Evolutionary conservation across 2,797 vertebrate species (phyloP), one percentile per base, ranked within the genome.

Genomic region (Enteromius radiatus): DNA sequence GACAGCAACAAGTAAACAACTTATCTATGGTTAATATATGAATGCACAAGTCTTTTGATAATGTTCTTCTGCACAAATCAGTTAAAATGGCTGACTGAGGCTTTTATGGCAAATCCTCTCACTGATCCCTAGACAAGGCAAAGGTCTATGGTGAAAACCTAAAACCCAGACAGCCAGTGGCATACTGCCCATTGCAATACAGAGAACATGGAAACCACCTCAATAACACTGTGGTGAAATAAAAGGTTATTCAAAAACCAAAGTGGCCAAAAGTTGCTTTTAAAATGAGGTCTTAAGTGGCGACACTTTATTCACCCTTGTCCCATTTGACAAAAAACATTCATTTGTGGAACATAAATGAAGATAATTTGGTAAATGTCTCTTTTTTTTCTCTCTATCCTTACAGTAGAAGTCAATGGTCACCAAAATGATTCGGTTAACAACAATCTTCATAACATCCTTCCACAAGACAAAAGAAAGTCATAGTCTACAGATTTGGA

Each of bases 1-100:
- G 3, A 61, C 80, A 67, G n/a, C 64, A 68, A 15, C 11, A 15
- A 68, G 36, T 31, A 68, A 68, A 82, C 64, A 52, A 77, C 64
- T n/a, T 64, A 81, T n/a, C 54, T 26, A 11, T 19, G 5, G n/a
- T 54, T 28, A 80, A 64, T 8, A 81, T 38, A 47, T 23, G 8
- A 56, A 80, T 28, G 10, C 26, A 36, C 3, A 67, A 11, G 9
- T 61, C 3, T 31, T 33, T 31, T 65, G 28, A 17, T 64, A 33
- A 19, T 8, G 17, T 31, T 64, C 5, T 43, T 63, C 75, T 45
- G 56, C 56, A 61, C 10, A 47, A 26, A 6, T 38, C 2, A 7
- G 21, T 54, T 80, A 8, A 28, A 71, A 56, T 47, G 28, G 41
- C 69, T 9, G n/a, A 26, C 11, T 21, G 10, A 10, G 3, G 14